A percentile compares a stretch with the other conserved stretches of the same genome.
Evolutionary conservation across 2,888 invertebrate genomes (phyloP).

Genomic region (Eupithecia dodoneata): DNA sequence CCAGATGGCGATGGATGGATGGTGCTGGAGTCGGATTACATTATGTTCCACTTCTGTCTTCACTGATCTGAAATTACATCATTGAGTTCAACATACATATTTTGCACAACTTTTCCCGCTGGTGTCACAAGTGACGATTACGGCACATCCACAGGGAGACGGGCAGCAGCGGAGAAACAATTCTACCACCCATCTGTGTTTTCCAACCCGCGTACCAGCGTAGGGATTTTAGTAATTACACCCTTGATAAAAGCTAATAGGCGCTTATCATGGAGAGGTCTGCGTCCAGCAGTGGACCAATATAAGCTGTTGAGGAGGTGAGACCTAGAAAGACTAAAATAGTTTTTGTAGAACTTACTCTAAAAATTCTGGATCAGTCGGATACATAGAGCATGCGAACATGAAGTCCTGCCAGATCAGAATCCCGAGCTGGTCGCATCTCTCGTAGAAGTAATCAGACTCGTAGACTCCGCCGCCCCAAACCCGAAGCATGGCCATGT

Average conservation of each 20-base stretch:
- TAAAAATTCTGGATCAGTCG: conserved; percentile 88
- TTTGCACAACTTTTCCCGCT: no score
- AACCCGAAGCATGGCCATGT: conserved; percentile 97
- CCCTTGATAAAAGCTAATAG: no score
- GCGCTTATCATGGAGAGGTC: no score
- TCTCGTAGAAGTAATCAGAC: conserved; percentile 93
- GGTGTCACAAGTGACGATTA: no score
- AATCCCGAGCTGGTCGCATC: conserved; percentile 94
- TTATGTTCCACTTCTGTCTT: conserved; percentile 91
- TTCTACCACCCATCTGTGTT: no score
- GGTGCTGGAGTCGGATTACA: conserved; percentile 91
- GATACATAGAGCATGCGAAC: conserved; percentile 98
- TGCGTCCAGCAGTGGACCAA: no score
- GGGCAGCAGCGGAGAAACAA: no score
- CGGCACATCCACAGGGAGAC: no score
- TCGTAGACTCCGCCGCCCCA: conserved; percentile 99
- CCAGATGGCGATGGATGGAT: conserved; percentile 94
- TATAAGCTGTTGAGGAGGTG: no score
- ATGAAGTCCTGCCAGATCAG: conserved; percentile 99
- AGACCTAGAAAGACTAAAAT: neutral
- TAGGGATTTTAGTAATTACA: no score
- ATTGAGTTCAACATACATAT: neutral
- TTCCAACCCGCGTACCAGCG: no score
- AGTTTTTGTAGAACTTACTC: conserved; percentile 62
- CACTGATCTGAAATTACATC: conserved; percentile 84